phyloP scores from a whole-genome alignment of 2,113 vertebrate species.

The Tachuris rubrigastra region DNA sequence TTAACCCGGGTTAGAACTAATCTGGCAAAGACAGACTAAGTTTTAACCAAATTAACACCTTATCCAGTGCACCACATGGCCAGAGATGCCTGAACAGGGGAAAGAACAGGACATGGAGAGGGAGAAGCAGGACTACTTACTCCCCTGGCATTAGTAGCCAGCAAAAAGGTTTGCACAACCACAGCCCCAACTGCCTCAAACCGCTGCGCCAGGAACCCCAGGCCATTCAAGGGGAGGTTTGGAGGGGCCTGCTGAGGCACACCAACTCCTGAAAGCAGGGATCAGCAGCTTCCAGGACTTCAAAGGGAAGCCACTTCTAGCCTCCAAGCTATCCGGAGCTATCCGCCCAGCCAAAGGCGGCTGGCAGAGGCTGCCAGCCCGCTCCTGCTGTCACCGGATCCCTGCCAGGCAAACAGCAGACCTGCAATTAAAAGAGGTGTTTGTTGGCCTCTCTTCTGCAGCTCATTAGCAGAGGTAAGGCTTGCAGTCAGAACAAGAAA shows the following conservation, averaged over 20 bases:
- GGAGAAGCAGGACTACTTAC: not conserved
- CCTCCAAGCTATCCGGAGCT: not conserved
- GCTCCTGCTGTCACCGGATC: slow-evolving; percentile 37
- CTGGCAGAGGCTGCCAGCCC: slow-evolving; percentile 1
- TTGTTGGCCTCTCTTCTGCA: slow-evolving; percentile 26
- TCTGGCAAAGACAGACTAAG: not conserved
- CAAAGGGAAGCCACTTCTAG: slow-evolving; percentile 35
- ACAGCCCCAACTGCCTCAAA: not conserved
- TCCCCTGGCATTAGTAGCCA: not conserved
- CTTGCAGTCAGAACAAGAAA: not conserved
- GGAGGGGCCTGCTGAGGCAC: not conserved
- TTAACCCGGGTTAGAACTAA: not conserved
- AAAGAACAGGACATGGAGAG: not conserved
- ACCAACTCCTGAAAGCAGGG: not conserved
- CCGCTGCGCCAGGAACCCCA: not conserved
- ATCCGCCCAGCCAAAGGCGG: not conserved
- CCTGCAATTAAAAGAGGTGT: slow-evolving; percentile 32
- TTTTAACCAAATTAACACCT: not conserved
- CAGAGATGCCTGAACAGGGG: not conserved
- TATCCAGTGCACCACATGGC: not conserved
- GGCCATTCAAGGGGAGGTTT: not conserved
- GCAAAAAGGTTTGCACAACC: rapidly evolving
- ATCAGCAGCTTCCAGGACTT: slow-evolving; percentile 52
- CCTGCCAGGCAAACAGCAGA: slow-evolving; percentile 22
- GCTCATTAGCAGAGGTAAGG: not conserved